phyloP scores from a whole-genome alignment of 1,140 invertebrate genomes.

The Saccostrea glomerata region DNA sequence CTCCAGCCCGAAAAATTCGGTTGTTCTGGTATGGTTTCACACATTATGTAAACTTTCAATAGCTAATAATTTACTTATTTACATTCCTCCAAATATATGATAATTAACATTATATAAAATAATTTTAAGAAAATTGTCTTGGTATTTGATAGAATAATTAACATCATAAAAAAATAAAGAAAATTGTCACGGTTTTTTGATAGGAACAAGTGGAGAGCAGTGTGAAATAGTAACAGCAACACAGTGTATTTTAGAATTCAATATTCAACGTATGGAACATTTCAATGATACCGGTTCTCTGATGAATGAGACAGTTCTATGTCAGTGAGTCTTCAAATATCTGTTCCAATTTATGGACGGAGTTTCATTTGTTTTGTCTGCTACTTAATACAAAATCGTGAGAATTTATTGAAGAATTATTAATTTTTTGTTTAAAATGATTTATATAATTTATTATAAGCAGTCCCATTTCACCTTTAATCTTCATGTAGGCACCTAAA shows the following conservation, averaged over 20 bases:
- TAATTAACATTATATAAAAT: background rate
- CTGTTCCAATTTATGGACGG: background rate
- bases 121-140: background rate
- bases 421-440: no score
- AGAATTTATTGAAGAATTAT: no score
- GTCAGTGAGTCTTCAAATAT: background rate
- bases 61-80: background rate
- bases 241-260: background rate
- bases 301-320: conserved; percentile 11
- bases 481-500: background rate
- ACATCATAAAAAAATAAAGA: background rate
- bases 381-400: no score
- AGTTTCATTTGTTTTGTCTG: no score
- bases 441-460: no score
- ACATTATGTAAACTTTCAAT: background rate
- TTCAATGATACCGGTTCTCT: background rate
- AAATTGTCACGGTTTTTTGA: background rate
- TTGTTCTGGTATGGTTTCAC: background rate
- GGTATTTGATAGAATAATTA: background rate
- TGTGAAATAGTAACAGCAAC: background rate
- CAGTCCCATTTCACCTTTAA: background rate
- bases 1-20: background rate
- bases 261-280: background rate
- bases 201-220: background rate
- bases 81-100: no score